Evolutionary conservation across 2,888 invertebrate species (phyloP).

Genomic region (Ormyrus rosae): DNA sequence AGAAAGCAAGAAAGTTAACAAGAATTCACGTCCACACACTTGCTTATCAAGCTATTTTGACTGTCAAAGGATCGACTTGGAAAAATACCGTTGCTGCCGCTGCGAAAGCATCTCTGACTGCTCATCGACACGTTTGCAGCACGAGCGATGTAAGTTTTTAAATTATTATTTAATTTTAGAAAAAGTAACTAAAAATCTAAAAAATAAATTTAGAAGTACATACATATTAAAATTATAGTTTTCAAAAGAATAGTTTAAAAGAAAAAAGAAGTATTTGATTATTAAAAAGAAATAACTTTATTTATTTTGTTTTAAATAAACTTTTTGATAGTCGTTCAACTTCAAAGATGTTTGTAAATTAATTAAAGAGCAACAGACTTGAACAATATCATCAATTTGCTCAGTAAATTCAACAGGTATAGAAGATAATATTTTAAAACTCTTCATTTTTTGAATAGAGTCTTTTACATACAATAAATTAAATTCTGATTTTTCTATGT

Average conservation of each 20-base stretch:
- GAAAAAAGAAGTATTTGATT: too few relatives aligned
- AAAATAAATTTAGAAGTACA: too few relatives aligned
- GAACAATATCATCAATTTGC: conserved; percentile 17
- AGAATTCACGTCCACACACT: conserved; percentile 90
- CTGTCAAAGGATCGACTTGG: conserved; percentile 84
- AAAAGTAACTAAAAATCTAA: too few relatives aligned
- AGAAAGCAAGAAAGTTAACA: conserved; percentile 80
- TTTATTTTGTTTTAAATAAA: too few relatives aligned
- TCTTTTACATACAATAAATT: neutral
- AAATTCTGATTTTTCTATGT: too few relatives aligned
- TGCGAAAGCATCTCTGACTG: conserved; percentile 89
- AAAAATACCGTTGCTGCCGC: conserved; percentile 87
- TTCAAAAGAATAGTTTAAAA: too few relatives aligned
- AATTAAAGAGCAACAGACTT: conserved; percentile 26
- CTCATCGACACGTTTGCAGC: conserved; percentile 89
- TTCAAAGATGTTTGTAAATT: conserved; percentile 13
- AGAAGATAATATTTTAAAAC: conserved; percentile 21
- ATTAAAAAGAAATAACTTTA: too few relatives aligned
- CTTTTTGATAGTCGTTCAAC: too few relatives aligned
- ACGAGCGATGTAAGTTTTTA: conserved; percentile 77
- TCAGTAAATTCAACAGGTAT: conserved; percentile 8
- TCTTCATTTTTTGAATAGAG: conserved; percentile 3
- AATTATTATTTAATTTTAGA: too few relatives aligned
- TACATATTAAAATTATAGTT: too few relatives aligned
- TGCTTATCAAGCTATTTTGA: conserved; percentile 90